Base-by-base conservation (phyloP, 35 echinoderm and acorn worm genomes). In the Amphiura filiformis region DNA sequence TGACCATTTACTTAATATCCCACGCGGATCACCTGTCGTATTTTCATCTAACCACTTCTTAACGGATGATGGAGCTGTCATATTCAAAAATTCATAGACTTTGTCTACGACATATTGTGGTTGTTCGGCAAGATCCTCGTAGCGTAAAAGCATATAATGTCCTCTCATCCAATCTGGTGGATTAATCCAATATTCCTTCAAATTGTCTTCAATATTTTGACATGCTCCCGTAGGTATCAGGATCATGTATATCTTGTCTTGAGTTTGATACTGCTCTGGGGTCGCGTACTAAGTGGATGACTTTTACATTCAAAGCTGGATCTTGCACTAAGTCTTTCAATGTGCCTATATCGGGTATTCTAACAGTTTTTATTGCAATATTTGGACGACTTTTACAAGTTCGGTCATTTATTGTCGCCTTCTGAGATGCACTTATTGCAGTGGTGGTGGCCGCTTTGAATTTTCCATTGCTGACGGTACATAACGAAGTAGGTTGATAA, bases 261-360 rank as follows among this genome's bases (percentile, higher is more conserved):
- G 94, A 97, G 79, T 93, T 93, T 49, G 93, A 93, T 35, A 90
- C 85, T 0, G 86, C 94, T n/a, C 94, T 75, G 39, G 94, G 94
- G 76, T 97, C 94, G 13, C 94, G 87, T 20, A 97, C 77, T 22
- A 97, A 84, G 79, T 97, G 91, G 28, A 97, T 37, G 9, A 93
- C 86, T 80, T 90, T 97, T 1, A 88, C 39, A 34, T 97, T 92
- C 1, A 93, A 61, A 11, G 78, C 38, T 37, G 57, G 38, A 64
- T 90, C 81, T 38, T 4, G 81, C 13, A 34, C 87, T 38, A 64
- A 90, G 84, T 0, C 61, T 33, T 90, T 87, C 44, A 14, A 93
- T 20, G 13, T 76, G 22, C 38, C 83, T 75, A 38, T 93, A 64
- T 97, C 91, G 11, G 82, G 76, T 1, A 97, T 85, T 36, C 94